A percentile compares a stretch with the other conserved stretches of the same genome.
Conservation (phyloP, 2,113 vertebrate genomes). For the Clarias batrachus region DNA sequence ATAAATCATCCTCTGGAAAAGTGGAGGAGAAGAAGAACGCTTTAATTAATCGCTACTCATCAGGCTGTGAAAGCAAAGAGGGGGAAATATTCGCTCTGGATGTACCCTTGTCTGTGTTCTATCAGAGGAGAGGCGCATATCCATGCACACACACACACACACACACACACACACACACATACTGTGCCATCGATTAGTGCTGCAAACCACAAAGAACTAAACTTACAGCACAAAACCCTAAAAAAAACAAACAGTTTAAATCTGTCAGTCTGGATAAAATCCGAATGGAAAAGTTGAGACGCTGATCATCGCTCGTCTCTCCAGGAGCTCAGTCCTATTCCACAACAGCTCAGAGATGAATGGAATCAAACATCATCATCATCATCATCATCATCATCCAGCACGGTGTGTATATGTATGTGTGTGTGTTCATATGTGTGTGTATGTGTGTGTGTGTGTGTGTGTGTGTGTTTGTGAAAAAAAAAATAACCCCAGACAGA, state of each 20-base stretch:
- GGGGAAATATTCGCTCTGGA: neutral
- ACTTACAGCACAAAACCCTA: conserved; percentile 6
- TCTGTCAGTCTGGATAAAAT: neutral
- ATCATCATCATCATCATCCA: conserved; percentile 1
- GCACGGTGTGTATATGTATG: conserved; percentile 13
- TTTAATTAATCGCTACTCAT: conserved; percentile 65
- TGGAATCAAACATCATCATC: neutral
- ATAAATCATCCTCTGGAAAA: conserved; percentile 22
- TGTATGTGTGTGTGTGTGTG: conserved; percentile 32
- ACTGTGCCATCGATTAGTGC: neutral
- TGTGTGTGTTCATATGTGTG: conserved; percentile 42
- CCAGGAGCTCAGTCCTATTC: conserved; percentile 31
- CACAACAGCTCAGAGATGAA: neutral
- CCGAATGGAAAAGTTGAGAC: conserved; percentile 48
- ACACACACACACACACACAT: conserved; percentile 29
- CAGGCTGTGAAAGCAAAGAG: neutral
- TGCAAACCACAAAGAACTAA: conserved; percentile 37
- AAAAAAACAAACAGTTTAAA: neutral
- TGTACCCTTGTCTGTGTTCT: neutral
- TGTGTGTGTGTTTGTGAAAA: too few relatives aligned
- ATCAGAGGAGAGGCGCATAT: neutral
- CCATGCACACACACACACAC: conserved; percentile 19
- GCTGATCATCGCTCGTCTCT: conserved; percentile 41
- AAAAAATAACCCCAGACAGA: neutral
- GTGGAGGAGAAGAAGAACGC: conserved; percentile 41